Conservation (phyloP, 2,888 invertebrate genomes). For the Apotomis capreana region DNA sequence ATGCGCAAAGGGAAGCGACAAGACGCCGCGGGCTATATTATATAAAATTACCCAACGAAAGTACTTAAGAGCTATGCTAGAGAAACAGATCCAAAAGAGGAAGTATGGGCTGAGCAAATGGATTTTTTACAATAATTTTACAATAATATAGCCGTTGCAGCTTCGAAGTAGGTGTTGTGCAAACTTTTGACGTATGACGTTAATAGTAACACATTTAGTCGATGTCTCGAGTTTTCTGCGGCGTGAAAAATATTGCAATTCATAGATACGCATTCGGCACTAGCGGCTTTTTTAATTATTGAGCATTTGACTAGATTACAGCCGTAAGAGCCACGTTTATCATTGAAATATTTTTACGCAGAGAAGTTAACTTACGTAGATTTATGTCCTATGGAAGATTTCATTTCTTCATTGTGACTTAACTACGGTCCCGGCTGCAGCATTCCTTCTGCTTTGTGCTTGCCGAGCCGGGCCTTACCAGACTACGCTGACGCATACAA, state of each 20-base stretch:
- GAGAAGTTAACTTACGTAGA: conserved; percentile 73
- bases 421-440: conserved; percentile 74
- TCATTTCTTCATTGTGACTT: conserved; percentile 74
- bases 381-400: conserved; percentile 81
- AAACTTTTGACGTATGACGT: conserved; percentile 69
- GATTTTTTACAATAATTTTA: conserved; percentile 69
- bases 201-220: conserved; percentile 80
- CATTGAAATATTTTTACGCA: conserved; percentile 68
- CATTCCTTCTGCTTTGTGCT: conserved; percentile 70
- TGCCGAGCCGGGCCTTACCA: conserved; percentile 55
- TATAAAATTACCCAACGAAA: conserved; percentile 68
- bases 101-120: conserved; percentile 80
- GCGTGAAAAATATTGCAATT: conserved; percentile 67
- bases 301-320: conserved; percentile 69
- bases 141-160: conserved; percentile 68
- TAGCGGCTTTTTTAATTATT: conserved; percentile 62
- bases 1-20: conserved; percentile 53
- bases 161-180: conserved; percentile 61
- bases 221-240: conserved; percentile 75
- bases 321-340: conserved; percentile 51
- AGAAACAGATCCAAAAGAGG: conserved; percentile 76
- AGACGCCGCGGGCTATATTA: conserved; percentile 60
- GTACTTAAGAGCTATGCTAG: conserved; percentile 70
- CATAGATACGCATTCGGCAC: conserved; percentile 52
- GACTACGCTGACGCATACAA: conserved; percentile 58